Base-by-base conservation (phyloP, 1,140 invertebrate genomes). In the Apocrypta bakeri region DNA sequence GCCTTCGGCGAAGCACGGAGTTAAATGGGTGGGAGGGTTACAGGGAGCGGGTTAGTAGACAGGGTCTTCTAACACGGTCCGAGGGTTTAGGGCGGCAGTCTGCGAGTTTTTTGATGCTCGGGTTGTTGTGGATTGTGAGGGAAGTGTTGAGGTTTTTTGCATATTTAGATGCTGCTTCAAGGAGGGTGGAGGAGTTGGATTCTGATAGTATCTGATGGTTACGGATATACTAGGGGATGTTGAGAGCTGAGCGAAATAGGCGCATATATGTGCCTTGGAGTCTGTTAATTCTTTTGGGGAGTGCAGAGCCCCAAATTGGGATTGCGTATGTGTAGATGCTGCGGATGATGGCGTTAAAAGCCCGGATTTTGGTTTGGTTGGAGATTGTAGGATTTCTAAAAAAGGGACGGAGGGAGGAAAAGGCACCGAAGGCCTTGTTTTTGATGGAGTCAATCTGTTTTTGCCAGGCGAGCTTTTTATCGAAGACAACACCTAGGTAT, bases 261-360 rank as follows among this genome's bases (percentile, higher is more conserved):
- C 40, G 17, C 1, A 63, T 64, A 40, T 42, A 80, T n/a, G n/a
- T n/a, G n/a, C n/a, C n/a, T n/a, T n/a, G n/a, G 0, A 79, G 76
- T 27, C 74, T 37, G 25, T 81, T n/a, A n/a, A n/a, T 66, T 2
- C 81, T 64, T 63, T 14, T 71, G 0, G 7, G 27, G 24, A 48
- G 21, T n/a, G 77, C 42, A 3, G 33, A 33, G 17, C 82, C 76
- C 76, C 76, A 83, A 1, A 83, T 56, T 3, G 82, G 61, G 9
- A 83, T 83, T 2, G 82, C 82, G 17, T 83, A 83, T 0, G 82
- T 79, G 74, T 73, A 69, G 24, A 84, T 84, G 29, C 64, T 81
- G 6, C 27, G 14, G 11, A 68, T 68, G 27, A 68, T 68, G 27
- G 27, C 12, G 12, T 68, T 29, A 24, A 29, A 73, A 37, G 17